These are phyloP conservation scores for Xiphias gladius DNA, from an alignment of 2,113 vertebrate genomes.

Conservation along the genomic window DNA sequence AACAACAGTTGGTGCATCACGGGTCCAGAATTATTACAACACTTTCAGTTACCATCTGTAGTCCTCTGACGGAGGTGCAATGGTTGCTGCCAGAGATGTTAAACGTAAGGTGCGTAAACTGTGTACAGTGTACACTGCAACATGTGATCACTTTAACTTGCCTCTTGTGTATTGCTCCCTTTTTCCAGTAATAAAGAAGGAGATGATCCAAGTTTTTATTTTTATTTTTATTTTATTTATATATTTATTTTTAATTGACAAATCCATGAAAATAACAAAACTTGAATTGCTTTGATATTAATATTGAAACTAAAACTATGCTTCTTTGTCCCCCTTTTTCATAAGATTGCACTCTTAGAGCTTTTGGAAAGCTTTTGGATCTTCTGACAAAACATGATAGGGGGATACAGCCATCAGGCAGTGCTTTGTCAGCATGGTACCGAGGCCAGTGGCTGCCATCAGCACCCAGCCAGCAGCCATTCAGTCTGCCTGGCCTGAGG, in stretches of 20 bases:
- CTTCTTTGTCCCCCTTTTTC: conserved; percentile 1
- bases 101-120: background rate
- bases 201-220: background rate
- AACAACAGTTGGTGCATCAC: conserved; percentile 47
- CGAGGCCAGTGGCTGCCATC: conserved; percentile 62
- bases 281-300: background rate
- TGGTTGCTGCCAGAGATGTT: conserved; percentile 13
- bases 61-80: conserved; percentile 1
- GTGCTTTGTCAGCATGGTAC: conserved; percentile 62
- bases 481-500: conserved; percentile 54
- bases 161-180: background rate
- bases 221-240: too few species aligned
- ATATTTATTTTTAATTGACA: background rate
- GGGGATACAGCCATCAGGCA: conserved; percentile 52
- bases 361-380: conserved; percentile 45
- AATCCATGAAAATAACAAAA: background rate
- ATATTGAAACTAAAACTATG: conserved; percentile 22
- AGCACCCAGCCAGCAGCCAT: conserved; percentile 56
- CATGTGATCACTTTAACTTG: background rate
- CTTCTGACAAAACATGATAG: conserved; percentile 57
- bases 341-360: conserved; percentile 13
- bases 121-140: background rate
- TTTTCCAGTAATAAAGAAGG: background rate
- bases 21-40: conserved; percentile 30
- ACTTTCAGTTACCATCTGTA: conserved; percentile 25